Percentiles rank a stretch among this genome's conserved stretches.
phyloP scores from a whole-genome alignment of 2,888 invertebrate genomes.

The Ormyrus labotus region DNA sequence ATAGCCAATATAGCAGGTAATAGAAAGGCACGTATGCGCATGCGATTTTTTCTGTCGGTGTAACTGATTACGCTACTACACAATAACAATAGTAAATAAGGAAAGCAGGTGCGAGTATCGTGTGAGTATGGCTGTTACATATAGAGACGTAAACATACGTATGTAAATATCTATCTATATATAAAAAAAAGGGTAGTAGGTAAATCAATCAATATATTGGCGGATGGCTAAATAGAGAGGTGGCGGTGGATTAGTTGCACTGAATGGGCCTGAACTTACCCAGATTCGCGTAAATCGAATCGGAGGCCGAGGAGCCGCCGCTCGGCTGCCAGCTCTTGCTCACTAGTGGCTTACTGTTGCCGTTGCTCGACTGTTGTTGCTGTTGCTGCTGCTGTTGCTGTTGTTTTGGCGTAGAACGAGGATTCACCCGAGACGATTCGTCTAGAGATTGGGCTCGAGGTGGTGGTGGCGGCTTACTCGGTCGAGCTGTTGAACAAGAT shows the following conservation, averaged over 20 bases:
- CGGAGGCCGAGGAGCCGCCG: slow-evolving; percentile 64
- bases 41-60: slow-evolving; percentile 53
- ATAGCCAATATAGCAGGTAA: neutral
- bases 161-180: slow-evolving; percentile 45
- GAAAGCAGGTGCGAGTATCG: slow-evolving; percentile 67
- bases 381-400: slow-evolving; percentile 40
- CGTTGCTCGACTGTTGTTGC: slow-evolving; percentile 3
- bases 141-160: slow-evolving; percentile 57
- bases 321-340: slow-evolving; percentile 60
- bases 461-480: slow-evolving; percentile 86
- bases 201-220: slow-evolving; percentile 41
- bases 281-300: slow-evolving; percentile 86
- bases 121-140: slow-evolving; percentile 68
- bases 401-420: slow-evolving; percentile 67
- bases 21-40: neutral
- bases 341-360: slow-evolving; percentile 37
- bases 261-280: slow-evolving; percentile 79
- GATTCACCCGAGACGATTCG: slow-evolving; percentile 74
- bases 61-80: slow-evolving; percentile 44
- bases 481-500: no score
- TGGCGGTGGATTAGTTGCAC: slow-evolving; percentile 71
- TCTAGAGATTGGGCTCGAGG: slow-evolving; percentile 79
- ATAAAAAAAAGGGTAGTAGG: slow-evolving; percentile 2
- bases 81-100: slow-evolving; percentile 34
- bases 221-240: slow-evolving; percentile 57